Base-by-base conservation (phyloP, 2,797 vertebrate genomes). In the Eptatretus atami region DNA sequence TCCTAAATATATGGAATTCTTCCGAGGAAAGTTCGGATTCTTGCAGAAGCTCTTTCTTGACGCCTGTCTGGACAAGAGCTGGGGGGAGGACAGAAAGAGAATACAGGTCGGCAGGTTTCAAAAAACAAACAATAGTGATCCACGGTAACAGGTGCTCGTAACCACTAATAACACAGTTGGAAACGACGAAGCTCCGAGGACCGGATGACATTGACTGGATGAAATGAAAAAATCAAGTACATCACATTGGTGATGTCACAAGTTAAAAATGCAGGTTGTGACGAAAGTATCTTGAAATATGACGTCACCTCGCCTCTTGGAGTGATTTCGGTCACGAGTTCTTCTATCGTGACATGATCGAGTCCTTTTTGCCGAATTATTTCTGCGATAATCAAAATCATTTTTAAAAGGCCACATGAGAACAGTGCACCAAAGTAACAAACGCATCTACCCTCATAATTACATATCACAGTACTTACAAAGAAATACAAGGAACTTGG, bases 31-130 rank as follows among this genome's bases (percentile, higher is more conserved):
- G 81, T 79, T 76, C 86, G 81, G 80, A 96, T 96, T 82, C 84
- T 86, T 92, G 87, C 66, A 96, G 78, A 66, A 96, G 84, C 67
- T 95, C 90, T 70, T 94, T 96, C 76, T 96, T 96, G 70, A 96
- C 88, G 60, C 87, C 93, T 77, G 95, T 88, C 68, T 88, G 90
- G 69, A 95, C 88, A 76, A 90, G 77, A 9, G 82, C 88, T 96
- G 79, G 72, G 78, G 3, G 10, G 68, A 72, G 68, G 66, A 68
- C 6, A 67, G 66, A 67, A 65, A 69, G n/a, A 53, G 19, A 19
- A 19, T 19, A 19, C 19, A 19, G 19, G 19, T 19, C 2, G 2
- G 19, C 19, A 19, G 19, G 19, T 19, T 65, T 64, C 66, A 53
- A 53, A 57, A 53, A 53, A 24, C 19, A 19, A 19, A 19, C 19